A percentile compares a stretch with the other conserved stretches of the same genome.
phyloP scores from a whole-genome alignment of 37 sponge, comb jelly and placozoan species.

The Geodia barretti region DNA sequence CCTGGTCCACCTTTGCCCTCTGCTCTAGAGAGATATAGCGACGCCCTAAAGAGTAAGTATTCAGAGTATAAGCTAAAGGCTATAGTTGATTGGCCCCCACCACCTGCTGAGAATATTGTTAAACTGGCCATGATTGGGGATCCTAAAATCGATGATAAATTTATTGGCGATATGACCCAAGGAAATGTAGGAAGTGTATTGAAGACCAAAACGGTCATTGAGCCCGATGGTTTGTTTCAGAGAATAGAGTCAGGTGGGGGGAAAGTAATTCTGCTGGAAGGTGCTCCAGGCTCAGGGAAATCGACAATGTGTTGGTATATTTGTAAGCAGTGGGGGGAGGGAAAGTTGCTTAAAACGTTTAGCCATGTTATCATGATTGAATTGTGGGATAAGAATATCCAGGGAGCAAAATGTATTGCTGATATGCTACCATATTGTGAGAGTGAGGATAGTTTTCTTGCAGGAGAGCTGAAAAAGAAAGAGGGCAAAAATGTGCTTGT shows the following conservation, averaged over 20 bases:
- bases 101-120: not conserved
- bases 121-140: not conserved
- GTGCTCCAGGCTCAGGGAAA: not conserved
- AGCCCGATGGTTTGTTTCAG: not conserved
- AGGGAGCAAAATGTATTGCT: not conserved
- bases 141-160: not conserved
- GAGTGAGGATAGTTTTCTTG: not conserved
- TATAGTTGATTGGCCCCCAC: not conserved
- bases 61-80: not conserved
- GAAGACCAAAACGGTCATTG: not conserved
- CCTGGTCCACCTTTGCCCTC: not conserved
- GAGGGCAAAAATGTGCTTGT: conserved; percentile 4
- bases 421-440: not conserved
- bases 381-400: not conserved
- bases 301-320: not conserved
- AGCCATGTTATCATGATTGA: not conserved
- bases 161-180: not conserved
- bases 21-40: not conserved
- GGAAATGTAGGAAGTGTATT: not conserved
- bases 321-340: not conserved
- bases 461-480: not conserved
- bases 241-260: not conserved
- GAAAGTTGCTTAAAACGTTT: not conserved
- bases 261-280: not conserved
- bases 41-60: not conserved